These are phyloP conservation scores for Morone chrysops DNA, from an alignment of 2,113 vertebrate genomes.

Conservation along the genomic window DNA sequence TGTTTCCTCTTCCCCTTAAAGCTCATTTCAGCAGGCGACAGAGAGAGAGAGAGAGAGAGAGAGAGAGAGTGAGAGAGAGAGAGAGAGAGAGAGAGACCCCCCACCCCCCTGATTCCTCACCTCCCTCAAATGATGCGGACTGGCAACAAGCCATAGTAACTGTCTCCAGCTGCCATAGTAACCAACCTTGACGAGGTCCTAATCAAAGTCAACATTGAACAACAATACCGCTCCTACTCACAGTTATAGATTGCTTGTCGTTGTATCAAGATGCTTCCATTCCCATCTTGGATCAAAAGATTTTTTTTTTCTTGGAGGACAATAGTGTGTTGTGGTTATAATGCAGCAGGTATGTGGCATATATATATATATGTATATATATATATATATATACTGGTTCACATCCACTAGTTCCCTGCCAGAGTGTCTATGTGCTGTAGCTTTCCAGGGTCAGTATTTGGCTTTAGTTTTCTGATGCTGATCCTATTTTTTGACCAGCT, in stretches of 20 bases:
- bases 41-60: neutral
- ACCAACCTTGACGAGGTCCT: slow-evolving; percentile 46
- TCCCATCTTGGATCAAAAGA: neutral
- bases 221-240: slow-evolving; percentile 18
- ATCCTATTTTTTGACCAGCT: no score
- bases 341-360: neutral
- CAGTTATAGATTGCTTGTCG: neutral
- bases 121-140: slow-evolving; percentile 47
- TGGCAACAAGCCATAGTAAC: slow-evolving; percentile 54
- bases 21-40: slow-evolving; percentile 21
- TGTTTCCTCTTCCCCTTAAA: slow-evolving; percentile 25
- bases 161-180: slow-evolving; percentile 55
- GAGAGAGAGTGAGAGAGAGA: neutral
- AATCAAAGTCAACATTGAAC: slow-evolving; percentile 49
- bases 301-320: neutral
- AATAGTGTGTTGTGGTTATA: neutral
- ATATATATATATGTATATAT: no score
- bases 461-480: no score
- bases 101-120: slow-evolving; percentile 11
- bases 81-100: neutral
- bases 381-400: no score
- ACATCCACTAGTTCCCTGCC: no score
- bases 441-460: no score
- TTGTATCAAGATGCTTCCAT: neutral
- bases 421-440: no score